Evolutionary conservation across 1,140 invertebrate genomes (phyloP), one percentile per base, ranked within the genome.

Genomic region (Pemphigus obesinymphae): DNA sequence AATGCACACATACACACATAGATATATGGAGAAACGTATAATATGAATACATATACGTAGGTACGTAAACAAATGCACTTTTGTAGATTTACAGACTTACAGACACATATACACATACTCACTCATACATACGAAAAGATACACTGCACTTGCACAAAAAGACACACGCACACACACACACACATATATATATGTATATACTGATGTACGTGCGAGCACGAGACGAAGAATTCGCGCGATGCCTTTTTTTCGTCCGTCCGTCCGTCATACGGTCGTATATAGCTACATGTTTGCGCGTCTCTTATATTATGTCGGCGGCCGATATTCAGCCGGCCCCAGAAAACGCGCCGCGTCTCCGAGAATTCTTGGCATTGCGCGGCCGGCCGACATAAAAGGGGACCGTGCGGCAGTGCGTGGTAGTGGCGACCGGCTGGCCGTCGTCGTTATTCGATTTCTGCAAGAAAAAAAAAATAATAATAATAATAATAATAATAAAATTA

Each of bases 321-420:
- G 66, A 70, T n/a, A n/a, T 70, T 70, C 68, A 26, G 68, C 23
- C 68, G 40, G 68, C 20, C 31, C 63, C 31, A 68, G 63, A 68
- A 68, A 70, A 70, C 23, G n/a, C 34, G 31, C n/a, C n/a, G 34
- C 34, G 63, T 4, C n/a, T 43, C 43, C 13, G 17, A 70, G 68
- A 45, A 70, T 70, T 70, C 68, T 45, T 70, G 23, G 68, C 68
- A 70, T 70, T 70, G 68, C 40, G 68, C 68, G 68, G 13, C 23
- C 68, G 6, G 23, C 68, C 40, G 23, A 26, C 40, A 43, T 70
- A 70, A 68, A 61, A 31, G 31, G 31, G 31, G 29, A 63, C 58
- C 58, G 58, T 23, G 58, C 4, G 20, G 17, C 17, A 15, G 48
- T 31, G 29, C 29, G 29, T 20, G 61, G 61, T 20, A 31, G 61